A percentile compares a stretch with the other conserved stretches of the same genome.
Conservation (phyloP, 2,113 vertebrate species). For the Origma solitaria region DNA sequence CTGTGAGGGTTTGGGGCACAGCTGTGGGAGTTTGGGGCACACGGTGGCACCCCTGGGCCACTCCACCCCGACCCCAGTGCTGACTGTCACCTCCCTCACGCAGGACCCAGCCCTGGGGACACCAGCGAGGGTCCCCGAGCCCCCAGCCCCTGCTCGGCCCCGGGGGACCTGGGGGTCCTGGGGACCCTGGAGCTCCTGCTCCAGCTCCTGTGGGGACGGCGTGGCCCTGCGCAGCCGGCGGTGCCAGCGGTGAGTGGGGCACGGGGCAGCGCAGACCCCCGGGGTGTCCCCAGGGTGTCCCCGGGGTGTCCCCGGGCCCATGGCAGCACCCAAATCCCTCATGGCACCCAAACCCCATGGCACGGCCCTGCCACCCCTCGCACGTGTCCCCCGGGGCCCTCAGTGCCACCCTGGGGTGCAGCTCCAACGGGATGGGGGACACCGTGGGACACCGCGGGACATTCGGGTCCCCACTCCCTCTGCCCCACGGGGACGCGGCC, state of each 20-base stretch:
- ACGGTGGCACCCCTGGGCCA: accelerated
- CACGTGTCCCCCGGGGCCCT: accelerated
- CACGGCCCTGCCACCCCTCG: accelerated
- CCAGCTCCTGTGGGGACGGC: conserved; percentile 69
- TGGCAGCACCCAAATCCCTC: accelerated
- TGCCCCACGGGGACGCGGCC: accelerated
- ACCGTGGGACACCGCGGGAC: accelerated
- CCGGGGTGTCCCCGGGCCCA: background rate
- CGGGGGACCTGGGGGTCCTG: conserved; percentile 56
- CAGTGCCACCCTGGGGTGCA: background rate
- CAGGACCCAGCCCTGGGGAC: background rate
- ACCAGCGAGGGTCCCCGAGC: background rate
- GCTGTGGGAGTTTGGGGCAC: background rate
- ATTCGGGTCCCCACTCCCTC: accelerated
- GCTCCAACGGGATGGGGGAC: background rate
- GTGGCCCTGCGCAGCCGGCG: conserved; percentile 59
- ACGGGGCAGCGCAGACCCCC: accelerated
- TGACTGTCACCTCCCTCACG: background rate
- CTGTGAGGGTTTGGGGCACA: background rate
- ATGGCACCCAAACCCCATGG: accelerated
- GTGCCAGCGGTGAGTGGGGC: conserved; percentile 64
- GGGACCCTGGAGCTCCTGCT: conserved; percentile 74
- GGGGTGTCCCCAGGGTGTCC: accelerated
- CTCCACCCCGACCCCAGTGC: accelerated
- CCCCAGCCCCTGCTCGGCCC: background rate